Evolutionary conservation across 2,888 invertebrate species (phyloP), one percentile per base, ranked within the genome.

Genomic region (Zonitis immaculata): DNA sequence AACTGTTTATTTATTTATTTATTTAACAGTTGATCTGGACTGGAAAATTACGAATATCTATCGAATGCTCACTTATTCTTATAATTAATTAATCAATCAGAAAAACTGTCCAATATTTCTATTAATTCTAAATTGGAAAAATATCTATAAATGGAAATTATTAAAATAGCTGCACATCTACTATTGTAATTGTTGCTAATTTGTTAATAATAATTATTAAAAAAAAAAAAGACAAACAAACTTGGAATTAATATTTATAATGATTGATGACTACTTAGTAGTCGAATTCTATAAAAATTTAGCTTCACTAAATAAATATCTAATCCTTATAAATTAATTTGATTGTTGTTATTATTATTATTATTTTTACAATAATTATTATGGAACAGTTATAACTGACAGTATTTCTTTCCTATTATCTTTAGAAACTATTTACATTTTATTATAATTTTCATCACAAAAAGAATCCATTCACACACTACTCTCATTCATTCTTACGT

Each of bases 231-330:
- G n/a, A n/a, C n/a, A n/a, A n/a, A 11, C 2, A 39, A 18, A 11
- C 18, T 4, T 39, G 39, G 39, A 39, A 39, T 39, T 22, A 22
- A 22, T 22, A 39, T 18, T 39, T 18, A 18, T 39, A 8, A 26
- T 51, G 51, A 51, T 46, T 39, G 52, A n/a, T 42, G 56, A 52
- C 56, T 56, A 56, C 56, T 44, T 32, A 53, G 56, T 56, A 56
- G 56, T 49, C 56, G 47, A 52, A 44, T 14, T 51, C 12, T 43
- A 16, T 4, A 6, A n/a, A n/a, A 47, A 56, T 52, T 56, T 52
- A 56, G 56, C 56, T 20, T 55, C 51, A 44, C 55, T 44, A 56
- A 45, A 49, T 44, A 44, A 44, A 12, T 44, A n/a, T 43, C 20
- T n/a, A n/a, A 26, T 8, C 1, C 26, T 6, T 26, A 26, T 26